Evolutionary conservation across 2,113 vertebrate genomes (phyloP).

Genomic region (Cololabis saira): DNA sequence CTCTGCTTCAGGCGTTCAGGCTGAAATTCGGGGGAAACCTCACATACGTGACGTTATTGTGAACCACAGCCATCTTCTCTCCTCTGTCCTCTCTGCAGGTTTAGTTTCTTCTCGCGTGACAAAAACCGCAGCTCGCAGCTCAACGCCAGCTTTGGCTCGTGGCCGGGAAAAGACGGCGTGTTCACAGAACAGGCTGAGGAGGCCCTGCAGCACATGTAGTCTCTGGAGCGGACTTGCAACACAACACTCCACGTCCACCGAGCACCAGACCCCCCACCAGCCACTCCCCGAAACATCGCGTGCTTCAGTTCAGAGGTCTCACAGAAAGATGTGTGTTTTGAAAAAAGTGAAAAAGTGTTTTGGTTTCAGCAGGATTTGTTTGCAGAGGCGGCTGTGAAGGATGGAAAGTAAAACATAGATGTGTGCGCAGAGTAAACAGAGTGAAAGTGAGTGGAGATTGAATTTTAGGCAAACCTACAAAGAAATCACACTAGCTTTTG

Average conservation of each 20-base stretch:
- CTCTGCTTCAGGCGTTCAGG: constrained; percentile 13
- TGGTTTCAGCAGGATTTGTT: neutral
- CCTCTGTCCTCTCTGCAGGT: constrained; percentile 77
- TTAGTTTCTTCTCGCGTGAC: constrained; percentile 98
- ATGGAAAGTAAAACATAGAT: constrained; percentile 19
- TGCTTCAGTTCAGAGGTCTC: constrained; percentile 18
- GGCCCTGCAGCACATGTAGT: constrained; percentile 93
- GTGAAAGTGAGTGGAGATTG: neutral
- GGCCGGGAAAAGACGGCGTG: constrained; percentile 85
- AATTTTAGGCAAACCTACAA: no score
- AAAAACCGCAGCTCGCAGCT: constrained; percentile 88
- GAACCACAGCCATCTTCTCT: neutral
- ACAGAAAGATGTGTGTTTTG: neutral
- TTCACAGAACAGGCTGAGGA: constrained; percentile 96
- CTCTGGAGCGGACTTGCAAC: neutral
- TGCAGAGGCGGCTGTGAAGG: constrained; percentile 1
- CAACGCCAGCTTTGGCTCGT: constrained; percentile 83
- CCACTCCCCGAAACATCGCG: constrained; percentile 17
- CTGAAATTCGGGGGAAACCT: neutral
- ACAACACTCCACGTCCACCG: constrained; percentile 34
- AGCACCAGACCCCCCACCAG: constrained; percentile 21
- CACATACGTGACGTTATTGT: neutral
- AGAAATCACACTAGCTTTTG: no score
- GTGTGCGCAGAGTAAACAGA: neutral
- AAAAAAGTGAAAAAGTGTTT: neutral